A percentile compares a stretch with the other conserved stretches of the same genome.
Evolutionary conservation across 2,113 vertebrate genomes (phyloP).

Genomic region (Scalopus aquaticus): DNA sequence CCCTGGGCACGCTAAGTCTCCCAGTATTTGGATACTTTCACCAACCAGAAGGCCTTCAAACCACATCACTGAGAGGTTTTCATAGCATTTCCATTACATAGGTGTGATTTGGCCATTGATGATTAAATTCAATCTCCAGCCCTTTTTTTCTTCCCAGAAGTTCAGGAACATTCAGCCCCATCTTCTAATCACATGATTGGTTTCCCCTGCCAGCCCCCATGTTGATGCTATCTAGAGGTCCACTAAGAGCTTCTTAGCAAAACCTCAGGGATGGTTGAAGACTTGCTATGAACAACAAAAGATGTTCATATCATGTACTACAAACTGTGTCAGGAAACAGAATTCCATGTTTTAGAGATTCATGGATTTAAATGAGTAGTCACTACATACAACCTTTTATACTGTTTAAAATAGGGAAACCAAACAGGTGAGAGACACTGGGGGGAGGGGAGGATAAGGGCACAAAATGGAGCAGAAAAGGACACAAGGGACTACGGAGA

Average conservation of each 20-base stretch:
- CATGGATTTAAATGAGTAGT: neutral
- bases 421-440: too few species aligned
- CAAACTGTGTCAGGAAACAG: neutral
- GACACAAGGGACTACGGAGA: too few species aligned
- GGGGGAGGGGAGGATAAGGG: too few species aligned
- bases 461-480: too few species aligned
- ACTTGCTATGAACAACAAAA: neutral
- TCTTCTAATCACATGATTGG: neutral
- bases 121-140: neutral
- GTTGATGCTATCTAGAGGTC: neutral
- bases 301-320: neutral
- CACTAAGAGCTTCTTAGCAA: neutral
- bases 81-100: neutral
- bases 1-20: neutral
- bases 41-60: neutral
- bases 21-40: neutral
- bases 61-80: neutral
- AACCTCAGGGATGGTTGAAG: neutral
- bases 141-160: neutral
- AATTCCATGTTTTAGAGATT: neutral
- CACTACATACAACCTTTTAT: neutral
- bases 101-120: neutral
- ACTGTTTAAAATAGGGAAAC: neutral
- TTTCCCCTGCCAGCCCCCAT: neutral
- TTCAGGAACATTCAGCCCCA: neutral